These are phyloP conservation scores for Amazona ochrocephala DNA, from an alignment of 2,797 vertebrate genomes.

Conservation along the genomic window DNA sequence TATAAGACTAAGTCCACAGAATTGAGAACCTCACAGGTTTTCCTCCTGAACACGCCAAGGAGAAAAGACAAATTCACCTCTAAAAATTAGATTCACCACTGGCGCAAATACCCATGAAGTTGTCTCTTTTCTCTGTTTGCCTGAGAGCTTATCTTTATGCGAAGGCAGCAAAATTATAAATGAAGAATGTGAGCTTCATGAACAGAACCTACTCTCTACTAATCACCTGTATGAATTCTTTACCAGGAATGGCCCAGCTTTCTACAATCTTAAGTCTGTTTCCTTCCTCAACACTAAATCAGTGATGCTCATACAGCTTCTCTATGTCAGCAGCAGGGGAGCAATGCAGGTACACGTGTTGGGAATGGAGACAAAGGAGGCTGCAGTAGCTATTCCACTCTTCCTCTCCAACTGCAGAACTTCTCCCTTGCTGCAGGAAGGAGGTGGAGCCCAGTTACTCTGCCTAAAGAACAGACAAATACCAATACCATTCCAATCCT, in stretches of 20 bases:
- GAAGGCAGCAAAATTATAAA: neutral
- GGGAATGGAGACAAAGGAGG: neutral
- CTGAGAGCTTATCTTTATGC: neutral
- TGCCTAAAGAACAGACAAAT: neutral
- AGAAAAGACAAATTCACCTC: neutral
- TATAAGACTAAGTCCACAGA: neutral
- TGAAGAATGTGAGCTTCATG: neutral
- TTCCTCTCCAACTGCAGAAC: neutral
- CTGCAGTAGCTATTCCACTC: neutral
- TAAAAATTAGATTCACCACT: neutral
- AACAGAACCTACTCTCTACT: neutral
- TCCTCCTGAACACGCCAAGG: neutral
- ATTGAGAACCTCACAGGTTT: neutral
- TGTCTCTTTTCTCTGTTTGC: neutral
- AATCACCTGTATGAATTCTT: neutral
- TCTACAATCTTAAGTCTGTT: neutral
- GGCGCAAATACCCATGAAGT: neutral
- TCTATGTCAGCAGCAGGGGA: neutral
- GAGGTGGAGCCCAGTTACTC: neutral
- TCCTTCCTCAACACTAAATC: neutral
- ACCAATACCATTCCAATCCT: neutral
- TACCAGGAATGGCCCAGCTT: neutral
- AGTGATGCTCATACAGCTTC: neutral
- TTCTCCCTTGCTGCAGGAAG: neutral
- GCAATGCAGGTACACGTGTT: rapidly evolving